A percentile compares a stretch with the other conserved stretches of the same genome.
Conservation (phyloP, 2,113 vertebrate genomes). For the Rynchops niger region DNA sequence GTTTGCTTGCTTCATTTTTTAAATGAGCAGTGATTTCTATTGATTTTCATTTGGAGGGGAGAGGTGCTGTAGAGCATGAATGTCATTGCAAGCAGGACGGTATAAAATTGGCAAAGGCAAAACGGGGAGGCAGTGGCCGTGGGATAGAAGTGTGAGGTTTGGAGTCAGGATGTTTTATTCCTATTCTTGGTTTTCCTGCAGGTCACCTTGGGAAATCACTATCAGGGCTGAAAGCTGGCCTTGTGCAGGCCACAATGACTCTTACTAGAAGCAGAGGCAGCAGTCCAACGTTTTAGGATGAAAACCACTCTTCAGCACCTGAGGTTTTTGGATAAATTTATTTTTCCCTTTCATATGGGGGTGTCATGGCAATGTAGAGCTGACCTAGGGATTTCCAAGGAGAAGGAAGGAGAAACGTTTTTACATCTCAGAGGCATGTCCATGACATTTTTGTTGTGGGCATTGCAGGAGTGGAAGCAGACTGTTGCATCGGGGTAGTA, state of each 20-base stretch:
- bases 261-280: neutral
- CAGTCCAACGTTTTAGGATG: neutral
- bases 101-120: neutral
- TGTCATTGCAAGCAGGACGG: neutral
- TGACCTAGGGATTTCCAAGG: neutral
- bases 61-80: neutral
- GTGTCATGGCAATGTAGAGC: neutral
- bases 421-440: neutral
- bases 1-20: slow-evolving; percentile 18
- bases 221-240: neutral
- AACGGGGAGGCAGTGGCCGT: neutral
- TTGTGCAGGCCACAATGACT: neutral
- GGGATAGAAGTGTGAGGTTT: neutral
- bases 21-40: neutral
- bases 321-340: neutral
- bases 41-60: neutral
- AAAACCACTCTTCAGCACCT: neutral
- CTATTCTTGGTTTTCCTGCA: neutral
- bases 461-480: neutral
- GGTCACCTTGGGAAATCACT: neutral
- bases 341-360: neutral
- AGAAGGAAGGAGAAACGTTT: neutral
- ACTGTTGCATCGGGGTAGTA: neutral
- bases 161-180: neutral
- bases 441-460: neutral